phyloP scores from a whole-genome alignment of 2,888 invertebrate species.

The Beris chalybata region DNA sequence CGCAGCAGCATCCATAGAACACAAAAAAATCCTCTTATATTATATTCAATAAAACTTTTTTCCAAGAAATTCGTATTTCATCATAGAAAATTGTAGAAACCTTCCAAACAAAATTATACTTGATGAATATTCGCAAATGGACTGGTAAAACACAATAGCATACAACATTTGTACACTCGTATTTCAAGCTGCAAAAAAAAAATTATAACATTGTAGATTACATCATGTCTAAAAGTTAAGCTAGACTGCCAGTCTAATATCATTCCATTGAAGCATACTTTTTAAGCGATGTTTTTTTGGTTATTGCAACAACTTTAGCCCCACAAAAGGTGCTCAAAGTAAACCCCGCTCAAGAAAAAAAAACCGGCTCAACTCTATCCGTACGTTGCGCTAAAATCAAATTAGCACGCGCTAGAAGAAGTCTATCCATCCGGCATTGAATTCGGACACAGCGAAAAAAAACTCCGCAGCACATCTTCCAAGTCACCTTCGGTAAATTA shows the following conservation, averaged over 20 bases:
- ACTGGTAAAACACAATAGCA: no score
- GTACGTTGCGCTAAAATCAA: constrained; percentile 19
- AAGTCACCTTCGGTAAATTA: constrained; percentile 3
- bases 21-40: no score
- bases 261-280: neutral
- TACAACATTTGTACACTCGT: no score
- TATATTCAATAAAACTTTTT: no score
- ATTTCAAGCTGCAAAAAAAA: no score
- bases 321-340: neutral
- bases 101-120: no score
- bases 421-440: neutral
- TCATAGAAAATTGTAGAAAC: no score
- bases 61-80: no score
- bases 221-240: constrained; percentile 17
- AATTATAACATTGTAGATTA: constrained; percentile 2
- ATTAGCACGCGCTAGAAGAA: constrained; percentile 27
- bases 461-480: constrained; percentile 5
- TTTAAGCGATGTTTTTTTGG: neutral
- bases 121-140: no score
- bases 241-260: neutral
- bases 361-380: constrained; percentile 10
- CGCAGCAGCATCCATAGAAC: no score
- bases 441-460: neutral
- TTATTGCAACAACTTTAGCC: constrained; percentile 1
- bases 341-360: neutral